These are phyloP conservation scores for Dasyurus viverrinus DNA, from an alignment of 2,113 vertebrate species.

Conservation along the genomic window DNA sequence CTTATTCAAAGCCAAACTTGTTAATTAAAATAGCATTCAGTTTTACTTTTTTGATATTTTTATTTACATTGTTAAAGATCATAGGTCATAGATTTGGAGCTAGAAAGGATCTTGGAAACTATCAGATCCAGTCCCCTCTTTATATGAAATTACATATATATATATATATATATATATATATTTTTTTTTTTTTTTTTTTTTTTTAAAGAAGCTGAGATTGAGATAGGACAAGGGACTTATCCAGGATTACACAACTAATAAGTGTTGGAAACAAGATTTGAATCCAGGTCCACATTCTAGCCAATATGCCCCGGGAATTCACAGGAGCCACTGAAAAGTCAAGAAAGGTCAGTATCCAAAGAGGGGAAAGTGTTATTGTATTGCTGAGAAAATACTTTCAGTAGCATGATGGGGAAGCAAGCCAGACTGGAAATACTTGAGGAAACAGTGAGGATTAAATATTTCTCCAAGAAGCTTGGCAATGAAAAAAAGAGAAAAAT, in stretches of 20 bases:
- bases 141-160: too few species aligned
- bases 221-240: background rate
- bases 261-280: too few species aligned
- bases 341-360: background rate
- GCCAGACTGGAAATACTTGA: background rate
- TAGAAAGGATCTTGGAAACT: too few species aligned
- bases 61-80: background rate
- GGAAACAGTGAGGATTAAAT: background rate
- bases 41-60: background rate
- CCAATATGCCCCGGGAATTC: too few species aligned
- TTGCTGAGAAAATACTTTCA: background rate
- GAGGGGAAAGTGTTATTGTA: background rate
- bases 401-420: too few species aligned
- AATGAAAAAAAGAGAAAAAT: background rate
- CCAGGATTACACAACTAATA: too few species aligned
- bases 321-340: background rate
- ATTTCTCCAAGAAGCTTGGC: background rate
- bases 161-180: too few species aligned
- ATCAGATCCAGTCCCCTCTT: background rate
- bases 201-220: background rate
- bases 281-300: too few species aligned
- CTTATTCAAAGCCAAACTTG: background rate
- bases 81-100: too few species aligned
- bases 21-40: background rate
- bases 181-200: too few species aligned